A percentile compares a stretch with the other conserved stretches of the same genome.
These are phyloP conservation scores for Ciconia maguari DNA, from an alignment of 2,113 vertebrate species.

Conservation along the genomic window DNA sequence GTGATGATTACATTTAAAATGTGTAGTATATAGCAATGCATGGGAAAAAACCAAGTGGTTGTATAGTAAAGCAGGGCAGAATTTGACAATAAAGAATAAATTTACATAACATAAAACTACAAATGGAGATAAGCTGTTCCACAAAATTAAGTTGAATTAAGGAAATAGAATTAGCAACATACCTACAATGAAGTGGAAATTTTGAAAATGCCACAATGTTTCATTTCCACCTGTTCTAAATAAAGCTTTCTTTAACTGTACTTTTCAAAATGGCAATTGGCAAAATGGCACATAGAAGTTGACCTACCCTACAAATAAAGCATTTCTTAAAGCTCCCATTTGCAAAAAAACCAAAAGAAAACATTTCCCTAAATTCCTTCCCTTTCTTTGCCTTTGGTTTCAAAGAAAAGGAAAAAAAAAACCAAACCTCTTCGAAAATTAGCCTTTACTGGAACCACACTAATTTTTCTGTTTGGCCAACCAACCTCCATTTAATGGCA, in stretches of 20 bases:
- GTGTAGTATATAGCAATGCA: background rate
- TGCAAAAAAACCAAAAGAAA: background rate
- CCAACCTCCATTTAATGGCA: background rate
- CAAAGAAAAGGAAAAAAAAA: background rate
- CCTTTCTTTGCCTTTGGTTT: background rate
- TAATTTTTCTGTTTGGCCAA: background rate
- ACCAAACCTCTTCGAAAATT: background rate
- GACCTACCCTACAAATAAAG: background rate
- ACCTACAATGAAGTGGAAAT: background rate
- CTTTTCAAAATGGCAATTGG: constrained; percentile 1
- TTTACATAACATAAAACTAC: background rate
- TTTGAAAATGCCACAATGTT: background rate
- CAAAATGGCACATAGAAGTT: background rate
- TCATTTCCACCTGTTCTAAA: constrained; percentile 15
- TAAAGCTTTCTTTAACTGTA: background rate
- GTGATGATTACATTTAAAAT: background rate
- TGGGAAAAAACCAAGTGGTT: background rate
- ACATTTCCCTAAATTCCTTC: background rate
- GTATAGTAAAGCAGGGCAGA: background rate
- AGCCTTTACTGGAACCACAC: background rate
- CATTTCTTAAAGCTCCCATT: background rate
- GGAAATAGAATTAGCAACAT: constrained; percentile 12
- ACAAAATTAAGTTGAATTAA: constrained; percentile 15
- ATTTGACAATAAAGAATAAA: background rate
- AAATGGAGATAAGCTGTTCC: constrained; percentile 20